A percentile compares a stretch with the other conserved stretches of the same genome.
These are phyloP conservation scores for Parnassius orleans DNA, from an alignment of 2,888 invertebrate genomes.

Conservation along the genomic window DNA sequence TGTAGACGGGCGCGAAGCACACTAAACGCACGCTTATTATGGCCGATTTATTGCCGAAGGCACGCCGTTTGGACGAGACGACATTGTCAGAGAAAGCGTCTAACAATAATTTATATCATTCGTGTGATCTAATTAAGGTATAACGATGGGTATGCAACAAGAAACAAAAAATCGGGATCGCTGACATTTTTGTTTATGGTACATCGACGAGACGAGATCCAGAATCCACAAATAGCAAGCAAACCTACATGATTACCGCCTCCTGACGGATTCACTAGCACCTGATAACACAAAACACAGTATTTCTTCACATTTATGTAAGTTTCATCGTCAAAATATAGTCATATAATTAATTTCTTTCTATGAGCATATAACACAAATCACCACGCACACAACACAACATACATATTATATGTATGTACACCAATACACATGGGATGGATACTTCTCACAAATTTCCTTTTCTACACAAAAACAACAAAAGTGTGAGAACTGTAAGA, in stretches of 20 bases:
- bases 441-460: conserved; percentile 46
- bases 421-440: conserved; percentile 60
- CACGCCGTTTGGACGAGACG: conserved; percentile 52
- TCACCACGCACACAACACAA: conserved; percentile 82
- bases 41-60: conserved; percentile 68
- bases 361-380: conserved; percentile 80
- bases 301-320: conserved; percentile 75
- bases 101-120: conserved; percentile 74
- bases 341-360: conserved; percentile 78
- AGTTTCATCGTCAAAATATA: conserved; percentile 74
- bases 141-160: conserved; percentile 75
- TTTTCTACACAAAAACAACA: conserved; percentile 48
- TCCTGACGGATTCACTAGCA: conserved; percentile 77
- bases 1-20: conserved; percentile 74
- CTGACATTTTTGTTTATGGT: conserved; percentile 83
- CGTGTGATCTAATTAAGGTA: conserved; percentile 77
- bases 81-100: conserved; percentile 65
- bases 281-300: conserved; percentile 76
- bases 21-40: conserved; percentile 77
- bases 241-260: conserved; percentile 80
- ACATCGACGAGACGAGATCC: conserved; percentile 74
- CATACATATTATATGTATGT: conserved; percentile 59
- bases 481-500: conserved; percentile 44
- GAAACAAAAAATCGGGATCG: conserved; percentile 82
- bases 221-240: conserved; percentile 80